Evolutionary conservation across 92 coral and sea anemone genomes (phyloP).

Genomic region (Epizoanthus ramosus): DNA sequence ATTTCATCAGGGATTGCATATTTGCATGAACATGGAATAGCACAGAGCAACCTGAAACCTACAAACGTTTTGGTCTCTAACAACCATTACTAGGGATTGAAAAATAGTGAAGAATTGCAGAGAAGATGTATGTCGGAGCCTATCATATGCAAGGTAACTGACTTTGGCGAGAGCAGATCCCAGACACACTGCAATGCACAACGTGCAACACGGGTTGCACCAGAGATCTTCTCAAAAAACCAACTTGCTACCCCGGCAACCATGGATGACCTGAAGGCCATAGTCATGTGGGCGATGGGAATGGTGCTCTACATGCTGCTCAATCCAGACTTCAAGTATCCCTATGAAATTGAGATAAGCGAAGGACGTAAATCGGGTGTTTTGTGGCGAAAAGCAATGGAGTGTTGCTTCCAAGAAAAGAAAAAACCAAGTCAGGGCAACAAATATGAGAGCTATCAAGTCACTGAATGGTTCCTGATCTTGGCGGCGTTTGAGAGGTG

Average conservation of each 20-base stretch:
- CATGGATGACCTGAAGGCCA: constrained; percentile 10
- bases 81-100: constrained; percentile 19
- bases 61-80: constrained; percentile 40
- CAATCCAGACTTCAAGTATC: constrained; percentile 13
- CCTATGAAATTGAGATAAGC: constrained; percentile 9
- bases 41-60: constrained; percentile 43
- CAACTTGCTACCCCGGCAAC: background rate
- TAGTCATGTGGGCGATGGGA: constrained; percentile 28
- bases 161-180: constrained; percentile 35
- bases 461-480: too few species aligned
- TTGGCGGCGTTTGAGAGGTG: too few species aligned
- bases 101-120: constrained; percentile 3
- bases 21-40: constrained; percentile 21
- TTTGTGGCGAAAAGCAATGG: too few species aligned
- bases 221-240: background rate
- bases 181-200: background rate
- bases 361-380: too few species aligned
- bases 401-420: too few species aligned
- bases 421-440: too few species aligned
- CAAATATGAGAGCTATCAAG: too few species aligned
- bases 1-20: constrained; percentile 40
- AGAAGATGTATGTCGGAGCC: constrained; percentile 10
- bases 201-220: constrained; percentile 24
- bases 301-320: constrained; percentile 2
- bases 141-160: constrained; percentile 27